Percentiles rank a stretch among this genome's conserved stretches.
Conservation (phyloP, 2,888 invertebrate species). For the Mythimna loreyi region DNA sequence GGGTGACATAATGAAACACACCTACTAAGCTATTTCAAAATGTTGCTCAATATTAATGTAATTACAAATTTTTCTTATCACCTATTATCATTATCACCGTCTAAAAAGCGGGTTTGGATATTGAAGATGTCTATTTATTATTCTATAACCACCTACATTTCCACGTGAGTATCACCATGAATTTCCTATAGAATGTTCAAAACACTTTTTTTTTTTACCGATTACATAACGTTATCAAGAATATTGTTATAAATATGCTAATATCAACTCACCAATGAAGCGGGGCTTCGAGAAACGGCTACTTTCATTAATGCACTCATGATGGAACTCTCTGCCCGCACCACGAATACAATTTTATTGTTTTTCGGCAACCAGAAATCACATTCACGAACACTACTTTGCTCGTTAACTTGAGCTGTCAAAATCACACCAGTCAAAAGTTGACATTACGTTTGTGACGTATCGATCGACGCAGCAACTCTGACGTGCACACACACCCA, state of each 20-base stretch:
- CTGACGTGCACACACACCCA: constrained; percentile 2
- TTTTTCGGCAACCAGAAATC: constrained; percentile 62
- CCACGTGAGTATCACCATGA: not conserved
- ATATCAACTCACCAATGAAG: constrained; percentile 80
- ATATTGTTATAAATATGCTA: constrained; percentile 54
- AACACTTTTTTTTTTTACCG: constrained; percentile 71
- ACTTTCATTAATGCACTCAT: constrained; percentile 90
- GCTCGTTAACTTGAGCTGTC: constrained; percentile 30
- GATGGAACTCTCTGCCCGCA: constrained; percentile 91
- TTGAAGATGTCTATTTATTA: not conserved
- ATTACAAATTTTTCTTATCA: constrained; percentile 6
- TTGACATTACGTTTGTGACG: constrained; percentile 37
- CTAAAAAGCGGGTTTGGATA: not conserved
- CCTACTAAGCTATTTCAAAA: constrained; percentile 17
- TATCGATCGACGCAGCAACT: constrained; percentile 1
- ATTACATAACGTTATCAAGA: constrained; percentile 86
- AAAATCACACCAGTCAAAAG: constrained; percentile 32
- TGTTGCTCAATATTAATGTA: constrained; percentile 44
- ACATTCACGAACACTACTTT: constrained; percentile 68
- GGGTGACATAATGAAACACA: constrained; percentile 18
- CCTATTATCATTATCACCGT: not conserved
- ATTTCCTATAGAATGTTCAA: constrained; percentile 48
- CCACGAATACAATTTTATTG: constrained; percentile 82
- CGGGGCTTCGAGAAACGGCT: constrained; percentile 84
- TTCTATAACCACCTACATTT: constrained; percentile 2